Base-by-base conservation (phyloP, 2,113 vertebrate species). In the Crypturellus undulatus region DNA sequence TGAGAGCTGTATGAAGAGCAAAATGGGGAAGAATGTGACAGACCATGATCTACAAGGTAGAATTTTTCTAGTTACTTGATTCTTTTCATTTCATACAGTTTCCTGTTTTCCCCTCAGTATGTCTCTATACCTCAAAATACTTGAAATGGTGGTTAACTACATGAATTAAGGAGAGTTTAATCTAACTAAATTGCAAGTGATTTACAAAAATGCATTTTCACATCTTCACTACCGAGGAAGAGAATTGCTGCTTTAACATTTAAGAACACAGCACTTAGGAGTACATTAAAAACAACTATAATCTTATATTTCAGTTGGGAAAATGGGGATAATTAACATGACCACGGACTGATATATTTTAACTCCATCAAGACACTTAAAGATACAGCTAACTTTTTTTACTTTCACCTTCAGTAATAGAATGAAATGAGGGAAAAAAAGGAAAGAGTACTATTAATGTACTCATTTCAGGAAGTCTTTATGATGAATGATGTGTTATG, bases 131-230 rank as follows among this genome's bases (percentile, higher is more conserved):
- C 40, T 16, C 42, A 51, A 72, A 92, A 81, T 89, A 68, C 60
- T 75, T 83, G 64, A 82, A 92, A 73, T 38, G 8, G 12, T 69
- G 24, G 65, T 93, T 92, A 89, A 85, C 51, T 94, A 71, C n/a
- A 62, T 22, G 45, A 91, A 68, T 52, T 94, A 93, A 89, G 19
- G 34, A 77, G 10, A 83, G 21, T 68, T 84, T 76, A 60, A 64
- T 92, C 51, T 88, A 84, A 81, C 43, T 91, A 91, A 92, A 95
- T 75, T 92, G 56, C 40, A 73, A 93, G 84, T 89, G 25, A 91
- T 89, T 88, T 93, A 92, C 51, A 76, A 87, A 93, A 91, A 73
- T 52, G 22, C 64, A 20, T 91, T 90, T 90, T 67, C 42, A 24
- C 15, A 65, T 92, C 51, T 77, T 83, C 51, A 84, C 78, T 89